phyloP scores from a whole-genome alignment of 2,797 vertebrate genomes.

The Takifugu ocellatus region DNA sequence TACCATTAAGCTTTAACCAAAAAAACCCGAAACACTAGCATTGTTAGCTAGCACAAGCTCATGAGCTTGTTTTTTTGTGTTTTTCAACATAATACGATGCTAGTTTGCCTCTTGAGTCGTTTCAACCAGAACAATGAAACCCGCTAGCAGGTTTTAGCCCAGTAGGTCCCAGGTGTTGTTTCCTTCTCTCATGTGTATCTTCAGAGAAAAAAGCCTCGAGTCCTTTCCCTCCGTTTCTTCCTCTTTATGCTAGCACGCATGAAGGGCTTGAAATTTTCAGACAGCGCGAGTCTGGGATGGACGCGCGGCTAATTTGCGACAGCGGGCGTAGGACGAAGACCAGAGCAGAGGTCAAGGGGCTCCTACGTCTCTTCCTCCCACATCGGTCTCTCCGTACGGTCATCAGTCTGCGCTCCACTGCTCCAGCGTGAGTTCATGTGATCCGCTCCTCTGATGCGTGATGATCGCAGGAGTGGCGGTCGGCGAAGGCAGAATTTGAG shows the following conservation, averaged over 20 bases:
- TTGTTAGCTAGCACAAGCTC: too few species aligned
- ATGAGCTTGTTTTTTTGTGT: too few species aligned
- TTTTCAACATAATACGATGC: too few species aligned
- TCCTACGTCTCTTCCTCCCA: constrained; percentile 41
- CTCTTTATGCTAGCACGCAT: constrained; percentile 1
- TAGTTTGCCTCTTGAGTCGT: too few species aligned
- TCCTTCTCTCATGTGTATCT: too few species aligned
- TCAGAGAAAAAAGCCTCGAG: too few species aligned
- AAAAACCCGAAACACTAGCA: too few species aligned
- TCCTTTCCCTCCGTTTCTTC: neutral
- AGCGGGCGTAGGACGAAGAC: constrained; percentile 29
- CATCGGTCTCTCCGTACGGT: constrained; percentile 57
- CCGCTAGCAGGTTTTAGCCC: too few species aligned
- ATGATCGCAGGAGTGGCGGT: constrained; percentile 21
- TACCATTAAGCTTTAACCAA: too few species aligned
- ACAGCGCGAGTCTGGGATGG: constrained; percentile 19
- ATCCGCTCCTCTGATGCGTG: constrained; percentile 30
- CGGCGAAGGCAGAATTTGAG: constrained; percentile 31
- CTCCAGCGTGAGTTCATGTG: constrained; percentile 2
- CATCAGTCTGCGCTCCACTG: constrained; percentile 34
- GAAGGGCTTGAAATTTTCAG: constrained; percentile 9
- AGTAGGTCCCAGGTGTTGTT: too few species aligned
- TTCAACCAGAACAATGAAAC: too few species aligned
- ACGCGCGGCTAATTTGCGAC: constrained; percentile 48
- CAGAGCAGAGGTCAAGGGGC: constrained; percentile 58